Percentiles rank a stretch among this genome's conserved stretches.
These are phyloP conservation scores for Trachops cirrhosus DNA, from an alignment of 2,797 vertebrate species.

Conservation along the genomic window DNA sequence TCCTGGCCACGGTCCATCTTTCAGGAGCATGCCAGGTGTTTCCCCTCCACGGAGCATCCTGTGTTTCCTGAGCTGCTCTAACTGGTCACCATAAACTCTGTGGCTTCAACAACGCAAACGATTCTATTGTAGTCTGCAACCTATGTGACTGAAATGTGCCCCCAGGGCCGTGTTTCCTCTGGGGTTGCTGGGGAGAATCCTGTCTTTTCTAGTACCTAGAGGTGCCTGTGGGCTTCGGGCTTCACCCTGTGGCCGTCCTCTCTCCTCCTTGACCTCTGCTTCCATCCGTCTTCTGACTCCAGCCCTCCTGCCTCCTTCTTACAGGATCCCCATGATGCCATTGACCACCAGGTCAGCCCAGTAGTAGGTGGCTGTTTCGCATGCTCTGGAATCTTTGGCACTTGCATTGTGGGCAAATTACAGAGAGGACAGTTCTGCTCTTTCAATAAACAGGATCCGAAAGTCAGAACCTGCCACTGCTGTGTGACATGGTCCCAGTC, in stretches of 20 bases:
- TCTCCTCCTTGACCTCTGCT: not conserved
- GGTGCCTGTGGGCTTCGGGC: rapidly evolving
- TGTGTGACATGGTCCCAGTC: rapidly evolving
- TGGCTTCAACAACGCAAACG: not conserved
- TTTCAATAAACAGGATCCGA: not conserved
- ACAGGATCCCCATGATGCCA: not conserved
- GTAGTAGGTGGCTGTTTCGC: not conserved
- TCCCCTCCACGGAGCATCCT: not conserved
- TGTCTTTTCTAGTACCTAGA: too few species aligned
- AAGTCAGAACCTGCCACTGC: not conserved
- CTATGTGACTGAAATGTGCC: not conserved
- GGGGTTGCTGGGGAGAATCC: not conserved
- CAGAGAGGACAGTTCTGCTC: not conserved
- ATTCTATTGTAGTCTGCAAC: not conserved
- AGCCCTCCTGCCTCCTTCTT: not conserved
- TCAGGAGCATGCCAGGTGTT: not conserved
- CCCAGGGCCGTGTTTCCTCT: rapidly evolving
- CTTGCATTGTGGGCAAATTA: not conserved
- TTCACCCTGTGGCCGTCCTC: rapidly evolving
- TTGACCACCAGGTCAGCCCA: not conserved
- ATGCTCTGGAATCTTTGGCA: not conserved
- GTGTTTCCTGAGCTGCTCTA: too few species aligned
- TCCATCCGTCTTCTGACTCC: not conserved
- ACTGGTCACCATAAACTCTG: not conserved
- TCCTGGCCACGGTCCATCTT: not conserved